phyloP scores from a whole-genome alignment of 2,888 invertebrate species.

The Balanococcus diminutus region DNA sequence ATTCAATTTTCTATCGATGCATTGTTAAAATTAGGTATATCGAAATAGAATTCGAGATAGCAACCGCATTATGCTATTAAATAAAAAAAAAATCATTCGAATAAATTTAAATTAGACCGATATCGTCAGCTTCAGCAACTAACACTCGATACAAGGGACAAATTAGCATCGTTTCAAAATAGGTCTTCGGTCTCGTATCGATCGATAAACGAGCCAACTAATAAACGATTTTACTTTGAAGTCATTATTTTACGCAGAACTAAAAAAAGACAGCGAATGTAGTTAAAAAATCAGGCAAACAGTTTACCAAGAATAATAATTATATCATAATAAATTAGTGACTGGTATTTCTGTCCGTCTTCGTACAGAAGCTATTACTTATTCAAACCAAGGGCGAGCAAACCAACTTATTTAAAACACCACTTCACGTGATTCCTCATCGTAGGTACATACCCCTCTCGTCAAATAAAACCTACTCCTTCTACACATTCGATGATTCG shows the following conservation, averaged over 20 bases:
- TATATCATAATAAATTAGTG: neutral
- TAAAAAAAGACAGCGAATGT: neutral
- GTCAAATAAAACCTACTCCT: neutral
- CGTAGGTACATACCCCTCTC: neutral
- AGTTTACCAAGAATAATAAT: conserved; percentile 18
- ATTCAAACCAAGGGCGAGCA: conserved; percentile 48
- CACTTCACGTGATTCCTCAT: conserved; percentile 35
- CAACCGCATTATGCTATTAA: neutral
- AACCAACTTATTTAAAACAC: conserved; percentile 36
- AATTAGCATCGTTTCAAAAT: neutral
- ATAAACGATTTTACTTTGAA: conserved; percentile 18
- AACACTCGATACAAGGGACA: neutral
- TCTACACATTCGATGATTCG: neutral
- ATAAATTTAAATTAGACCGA: neutral
- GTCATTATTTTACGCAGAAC: neutral
- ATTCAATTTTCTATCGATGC: neutral
- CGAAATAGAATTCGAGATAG: neutral
- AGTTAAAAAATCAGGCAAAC: neutral
- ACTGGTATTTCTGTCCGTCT: conserved; percentile 9
- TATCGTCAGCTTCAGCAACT: neutral
- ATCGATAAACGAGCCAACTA: neutral
- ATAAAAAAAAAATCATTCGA: neutral
- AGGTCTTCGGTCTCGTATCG: neutral
- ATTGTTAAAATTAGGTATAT: too few relatives aligned
- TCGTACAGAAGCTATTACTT: conserved; percentile 35